Evolutionary conservation across 2,797 vertebrate genomes (phyloP).

Genomic region (Florisuga fusca): DNA sequence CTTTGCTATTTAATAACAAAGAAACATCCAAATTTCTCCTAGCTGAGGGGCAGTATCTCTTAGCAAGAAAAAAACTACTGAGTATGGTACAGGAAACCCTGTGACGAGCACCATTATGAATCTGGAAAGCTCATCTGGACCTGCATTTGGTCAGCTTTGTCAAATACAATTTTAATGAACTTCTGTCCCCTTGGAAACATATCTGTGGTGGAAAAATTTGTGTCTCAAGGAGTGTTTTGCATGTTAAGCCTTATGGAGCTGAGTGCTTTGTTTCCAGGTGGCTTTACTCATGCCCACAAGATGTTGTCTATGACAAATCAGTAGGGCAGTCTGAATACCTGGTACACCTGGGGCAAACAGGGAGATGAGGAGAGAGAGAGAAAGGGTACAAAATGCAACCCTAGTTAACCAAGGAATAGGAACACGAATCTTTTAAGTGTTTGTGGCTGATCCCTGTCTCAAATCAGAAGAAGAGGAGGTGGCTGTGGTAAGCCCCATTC

Average conservation of each 20-base stretch:
- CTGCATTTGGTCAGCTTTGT: background rate
- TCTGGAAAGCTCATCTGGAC: background rate
- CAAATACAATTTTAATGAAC: background rate
- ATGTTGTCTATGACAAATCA: background rate
- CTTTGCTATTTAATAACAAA: background rate
- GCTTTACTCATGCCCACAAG: background rate
- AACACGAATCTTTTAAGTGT: background rate
- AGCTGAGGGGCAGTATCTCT: background rate
- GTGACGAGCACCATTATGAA: background rate
- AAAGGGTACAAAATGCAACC: background rate
- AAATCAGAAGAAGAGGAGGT: background rate
- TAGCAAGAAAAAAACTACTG: background rate
- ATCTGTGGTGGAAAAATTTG: background rate
- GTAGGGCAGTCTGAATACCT: background rate
- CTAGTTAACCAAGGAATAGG: background rate
- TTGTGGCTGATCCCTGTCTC: background rate
- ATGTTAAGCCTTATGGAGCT: background rate
- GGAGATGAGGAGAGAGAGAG: background rate
- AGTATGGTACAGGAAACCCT: background rate
- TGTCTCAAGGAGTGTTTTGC: background rate
- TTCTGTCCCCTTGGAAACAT: background rate
- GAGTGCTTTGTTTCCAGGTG: background rate
- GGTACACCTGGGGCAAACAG: background rate
- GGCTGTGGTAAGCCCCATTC: background rate
- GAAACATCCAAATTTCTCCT: background rate